phyloP scores from a whole-genome alignment of 2,888 invertebrate species.

The Lasioglossum morio region DNA sequence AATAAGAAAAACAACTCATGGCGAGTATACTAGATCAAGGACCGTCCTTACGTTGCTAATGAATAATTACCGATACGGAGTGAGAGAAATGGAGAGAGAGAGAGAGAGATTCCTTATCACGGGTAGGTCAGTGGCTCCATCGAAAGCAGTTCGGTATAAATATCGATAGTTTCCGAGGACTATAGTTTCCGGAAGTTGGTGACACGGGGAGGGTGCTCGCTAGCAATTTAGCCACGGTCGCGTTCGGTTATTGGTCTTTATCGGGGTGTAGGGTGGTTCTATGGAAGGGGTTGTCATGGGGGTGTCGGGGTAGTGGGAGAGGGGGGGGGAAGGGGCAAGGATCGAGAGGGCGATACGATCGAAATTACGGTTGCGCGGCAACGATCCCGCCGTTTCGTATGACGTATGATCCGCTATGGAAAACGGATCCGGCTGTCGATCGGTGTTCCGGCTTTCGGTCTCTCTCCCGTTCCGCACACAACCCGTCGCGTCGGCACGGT shows the following conservation, averaged over 20 bases:
- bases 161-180: conserved; percentile 11
- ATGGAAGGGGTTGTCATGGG: neutral
- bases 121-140: neutral
- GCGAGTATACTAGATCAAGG: neutral
- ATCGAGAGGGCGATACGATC: conserved; percentile 32
- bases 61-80: neutral
- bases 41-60: conserved; percentile 17
- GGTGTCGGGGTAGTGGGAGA: no score
- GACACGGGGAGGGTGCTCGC: neutral
- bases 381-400: conserved; percentile 46
- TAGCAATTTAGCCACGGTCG: neutral
- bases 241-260: conserved; percentile 30
- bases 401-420: conserved; percentile 31
- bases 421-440: conserved; percentile 42
- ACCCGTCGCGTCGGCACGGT: conserved; percentile 22
- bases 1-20: neutral
- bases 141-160: conserved; percentile 39
- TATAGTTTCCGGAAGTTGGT: conserved; percentile 26
- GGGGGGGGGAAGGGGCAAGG: no score
- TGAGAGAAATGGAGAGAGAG: neutral
- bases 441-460: conserved; percentile 1
- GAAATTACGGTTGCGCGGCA: conserved; percentile 50
- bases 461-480: conserved; percentile 11
- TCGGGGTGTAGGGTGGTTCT: neutral
- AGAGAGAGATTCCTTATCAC: neutral